Evolutionary conservation across 2,888 invertebrate species (phyloP).

Genomic region (Orgyia antiqua): DNA sequence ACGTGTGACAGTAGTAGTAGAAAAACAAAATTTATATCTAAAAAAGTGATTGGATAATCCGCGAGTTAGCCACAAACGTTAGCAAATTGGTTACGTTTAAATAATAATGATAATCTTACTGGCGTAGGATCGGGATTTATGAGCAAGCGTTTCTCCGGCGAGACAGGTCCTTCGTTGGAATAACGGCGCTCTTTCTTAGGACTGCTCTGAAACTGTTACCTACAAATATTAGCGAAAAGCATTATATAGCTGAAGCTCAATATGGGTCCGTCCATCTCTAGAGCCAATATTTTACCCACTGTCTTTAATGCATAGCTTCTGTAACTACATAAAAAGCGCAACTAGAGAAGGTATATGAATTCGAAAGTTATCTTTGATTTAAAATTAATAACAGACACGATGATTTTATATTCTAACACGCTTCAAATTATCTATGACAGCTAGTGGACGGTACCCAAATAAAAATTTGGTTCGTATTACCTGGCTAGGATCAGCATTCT

Average conservation of each 20-base stretch:
- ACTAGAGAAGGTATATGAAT: not conserved
- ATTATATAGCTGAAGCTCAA: conserved; percentile 10
- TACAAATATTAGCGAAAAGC: conserved; percentile 49
- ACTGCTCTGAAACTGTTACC: conserved; percentile 72
- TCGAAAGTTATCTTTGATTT: not conserved
- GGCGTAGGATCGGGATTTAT: conserved; percentile 72
- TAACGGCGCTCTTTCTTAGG: conserved; percentile 69
- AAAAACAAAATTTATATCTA: too few relatives aligned
- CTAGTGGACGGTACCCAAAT: too few relatives aligned
- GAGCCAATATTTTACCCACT: not conserved
- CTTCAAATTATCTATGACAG: too few relatives aligned
- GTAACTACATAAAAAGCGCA: not conserved
- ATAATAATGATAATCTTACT: conserved; percentile 56
- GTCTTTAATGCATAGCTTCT: not conserved
- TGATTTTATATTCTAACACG: not conserved
- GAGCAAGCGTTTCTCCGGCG: conserved; percentile 75
- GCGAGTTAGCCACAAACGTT: conserved; percentile 12
- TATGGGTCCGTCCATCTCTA: conserved; percentile 25
- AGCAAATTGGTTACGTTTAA: conserved; percentile 10
- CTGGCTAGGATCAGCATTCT: conserved; percentile 57
- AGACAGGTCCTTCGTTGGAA: conserved; percentile 61
- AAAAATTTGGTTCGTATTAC: too few relatives aligned
- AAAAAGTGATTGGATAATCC: too few relatives aligned
- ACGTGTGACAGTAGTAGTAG: too few relatives aligned
- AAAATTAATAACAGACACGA: not conserved